Evolutionary conservation across 2,888 invertebrate genomes (phyloP).

Genomic region (Chaetogeoica ovagalla): DNA sequence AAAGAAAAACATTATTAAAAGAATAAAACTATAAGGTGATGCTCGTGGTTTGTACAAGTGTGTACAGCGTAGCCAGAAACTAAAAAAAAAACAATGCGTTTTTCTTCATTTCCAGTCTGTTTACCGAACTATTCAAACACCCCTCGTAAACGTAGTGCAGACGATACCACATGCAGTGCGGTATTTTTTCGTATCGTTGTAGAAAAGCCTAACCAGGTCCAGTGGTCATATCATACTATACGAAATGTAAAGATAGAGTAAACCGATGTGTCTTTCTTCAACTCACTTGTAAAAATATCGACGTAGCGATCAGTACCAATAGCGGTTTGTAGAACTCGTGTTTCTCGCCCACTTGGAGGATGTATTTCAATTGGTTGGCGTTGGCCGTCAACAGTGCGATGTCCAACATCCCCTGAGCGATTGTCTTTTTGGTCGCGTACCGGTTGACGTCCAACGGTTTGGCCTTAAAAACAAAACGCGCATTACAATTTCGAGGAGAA

Average conservation of each 20-base stretch:
- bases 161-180: too few species aligned
- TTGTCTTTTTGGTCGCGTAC: conserved; percentile 90
- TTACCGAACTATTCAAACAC: too few species aligned
- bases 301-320: conserved; percentile 76
- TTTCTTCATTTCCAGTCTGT: too few species aligned
- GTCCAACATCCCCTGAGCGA: conserved; percentile 88
- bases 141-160: too few species aligned
- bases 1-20: too few species aligned
- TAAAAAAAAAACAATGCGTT: too few species aligned
- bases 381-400: conserved; percentile 85
- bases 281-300: conserved; percentile 80
- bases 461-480: neutral
- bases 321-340: conserved; percentile 85
- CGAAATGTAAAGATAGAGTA: neutral
- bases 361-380: conserved; percentile 84
- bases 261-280: too few species aligned
- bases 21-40: too few species aligned
- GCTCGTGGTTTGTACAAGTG: too few species aligned
- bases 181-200: too few species aligned
- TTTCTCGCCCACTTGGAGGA: conserved; percentile 79
- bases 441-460: conserved; percentile 82
- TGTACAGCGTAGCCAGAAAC: too few species aligned
- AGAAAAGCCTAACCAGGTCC: too few species aligned
- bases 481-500: neutral
- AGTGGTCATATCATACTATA: neutral